Conservation (phyloP, 2,888 invertebrate species). For the Stenchaetothrips biformis region DNA sequence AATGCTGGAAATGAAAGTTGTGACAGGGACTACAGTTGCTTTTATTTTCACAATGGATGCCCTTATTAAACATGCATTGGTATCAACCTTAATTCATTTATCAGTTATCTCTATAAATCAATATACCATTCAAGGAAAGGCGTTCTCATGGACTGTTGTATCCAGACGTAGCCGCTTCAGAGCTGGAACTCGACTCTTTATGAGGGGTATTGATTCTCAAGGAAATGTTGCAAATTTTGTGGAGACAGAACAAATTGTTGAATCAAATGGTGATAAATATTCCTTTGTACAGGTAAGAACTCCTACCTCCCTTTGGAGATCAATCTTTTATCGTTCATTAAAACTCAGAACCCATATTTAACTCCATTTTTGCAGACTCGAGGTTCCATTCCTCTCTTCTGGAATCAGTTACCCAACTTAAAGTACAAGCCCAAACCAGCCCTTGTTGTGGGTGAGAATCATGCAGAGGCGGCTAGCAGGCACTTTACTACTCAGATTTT, state of each 20-base stretch:
- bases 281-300: conserved; percentile 76
- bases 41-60: conserved; percentile 25
- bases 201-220: conserved; percentile 78
- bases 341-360: not conserved
- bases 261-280: conserved; percentile 71
- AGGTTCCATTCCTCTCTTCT: conserved; percentile 92
- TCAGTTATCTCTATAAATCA: conserved; percentile 38
- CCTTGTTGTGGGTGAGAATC: conserved; percentile 62
- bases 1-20: not conserved
- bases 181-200: conserved; percentile 85
- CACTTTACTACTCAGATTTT: conserved; percentile 70
- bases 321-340: not conserved
- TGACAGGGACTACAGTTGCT: not conserved
- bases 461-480: conserved; percentile 71
- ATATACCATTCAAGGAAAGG: conserved; percentile 73
- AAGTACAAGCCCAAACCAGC: conserved; percentile 77
- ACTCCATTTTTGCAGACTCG: conserved; percentile 57
- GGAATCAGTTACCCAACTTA: conserved; percentile 91
- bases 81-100: conserved; percentile 30
- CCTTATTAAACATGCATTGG: not conserved
- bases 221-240: conserved; percentile 97
- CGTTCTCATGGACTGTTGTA: conserved; percentile 80
- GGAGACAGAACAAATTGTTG: conserved; percentile 94
- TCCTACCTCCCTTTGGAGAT: not conserved
- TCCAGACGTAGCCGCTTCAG: conserved; percentile 81